Percentiles rank a stretch among this genome's conserved stretches.
These are phyloP conservation scores for Tuberolachnus salignus DNA, from an alignment of 2,888 invertebrate species.

Conservation along the genomic window DNA sequence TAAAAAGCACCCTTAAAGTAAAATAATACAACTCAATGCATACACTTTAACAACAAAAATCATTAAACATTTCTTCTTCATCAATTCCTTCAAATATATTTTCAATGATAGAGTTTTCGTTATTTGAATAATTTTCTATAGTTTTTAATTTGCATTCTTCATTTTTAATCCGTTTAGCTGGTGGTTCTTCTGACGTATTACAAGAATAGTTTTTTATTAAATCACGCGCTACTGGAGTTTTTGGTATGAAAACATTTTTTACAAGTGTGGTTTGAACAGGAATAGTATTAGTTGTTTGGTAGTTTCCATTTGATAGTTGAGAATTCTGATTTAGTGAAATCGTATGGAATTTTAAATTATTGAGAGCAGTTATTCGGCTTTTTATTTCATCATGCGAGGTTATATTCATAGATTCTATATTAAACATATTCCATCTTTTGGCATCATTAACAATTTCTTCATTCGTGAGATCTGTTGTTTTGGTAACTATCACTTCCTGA, in stretches of 20 bases:
- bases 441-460: conserved; percentile 33
- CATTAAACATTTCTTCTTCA: conserved; percentile 52
- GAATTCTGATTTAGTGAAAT: background rate
- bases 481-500: conserved; percentile 29
- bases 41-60: conserved; percentile 39
- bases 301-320: background rate
- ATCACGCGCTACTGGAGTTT: conserved; percentile 32
- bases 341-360: conserved; percentile 28
- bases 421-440: conserved; percentile 6
- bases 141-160: background rate
- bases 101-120: conserved; percentile 41
- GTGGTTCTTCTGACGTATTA: conserved; percentile 25
- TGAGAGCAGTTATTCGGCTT: background rate
- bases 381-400: conserved; percentile 7
- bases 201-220: conserved; percentile 13
- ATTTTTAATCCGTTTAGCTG: conserved; percentile 27
- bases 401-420: background rate
- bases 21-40: conserved; percentile 6
- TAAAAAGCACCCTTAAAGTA: conserved; percentile 12
- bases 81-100: conserved; percentile 51
- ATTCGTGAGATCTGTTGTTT: conserved; percentile 29
- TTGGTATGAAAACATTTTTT: conserved; percentile 26
- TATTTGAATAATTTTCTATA: conserved; percentile 1
- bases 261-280: background rate
- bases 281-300: background rate